A percentile compares a stretch with the other conserved stretches of the same genome.
Conservation (phyloP, 2,113 vertebrate genomes). For the Pogonocichla stellata region DNA sequence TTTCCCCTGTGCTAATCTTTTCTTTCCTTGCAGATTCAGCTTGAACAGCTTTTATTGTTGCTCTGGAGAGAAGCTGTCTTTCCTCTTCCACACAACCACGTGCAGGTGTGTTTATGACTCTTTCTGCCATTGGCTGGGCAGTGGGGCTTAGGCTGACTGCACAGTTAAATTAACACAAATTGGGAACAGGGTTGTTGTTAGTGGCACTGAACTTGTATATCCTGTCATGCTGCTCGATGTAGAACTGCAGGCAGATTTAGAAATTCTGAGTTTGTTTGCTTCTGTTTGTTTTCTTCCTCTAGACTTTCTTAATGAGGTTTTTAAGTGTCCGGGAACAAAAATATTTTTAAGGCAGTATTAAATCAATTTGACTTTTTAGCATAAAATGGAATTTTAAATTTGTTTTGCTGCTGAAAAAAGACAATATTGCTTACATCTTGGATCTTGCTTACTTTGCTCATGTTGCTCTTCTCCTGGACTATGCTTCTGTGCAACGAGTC, state of each 20-base stretch:
- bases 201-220: background rate
- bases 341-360: background rate
- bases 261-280: background rate
- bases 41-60: background rate
- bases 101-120: background rate
- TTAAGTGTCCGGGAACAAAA: background rate
- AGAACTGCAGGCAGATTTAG: background rate
- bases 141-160: background rate
- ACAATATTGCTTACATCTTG: background rate
- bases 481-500: background rate
- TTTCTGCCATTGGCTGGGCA: background rate
- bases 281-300: background rate
- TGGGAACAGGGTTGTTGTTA: background rate
- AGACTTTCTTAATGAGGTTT: constrained; percentile 2
- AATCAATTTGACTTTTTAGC: background rate
- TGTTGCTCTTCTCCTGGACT: background rate
- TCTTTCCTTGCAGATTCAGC: background rate
- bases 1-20: background rate
- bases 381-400: background rate
- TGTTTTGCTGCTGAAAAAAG: background rate
- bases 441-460: background rate
- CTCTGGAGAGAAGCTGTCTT: background rate
- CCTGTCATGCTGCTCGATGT: background rate
- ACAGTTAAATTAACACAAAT: background rate
- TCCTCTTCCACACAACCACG: background rate